Base-by-base conservation (phyloP, 92 coral and sea anemone genomes). In the Porites cylindrica region DNA sequence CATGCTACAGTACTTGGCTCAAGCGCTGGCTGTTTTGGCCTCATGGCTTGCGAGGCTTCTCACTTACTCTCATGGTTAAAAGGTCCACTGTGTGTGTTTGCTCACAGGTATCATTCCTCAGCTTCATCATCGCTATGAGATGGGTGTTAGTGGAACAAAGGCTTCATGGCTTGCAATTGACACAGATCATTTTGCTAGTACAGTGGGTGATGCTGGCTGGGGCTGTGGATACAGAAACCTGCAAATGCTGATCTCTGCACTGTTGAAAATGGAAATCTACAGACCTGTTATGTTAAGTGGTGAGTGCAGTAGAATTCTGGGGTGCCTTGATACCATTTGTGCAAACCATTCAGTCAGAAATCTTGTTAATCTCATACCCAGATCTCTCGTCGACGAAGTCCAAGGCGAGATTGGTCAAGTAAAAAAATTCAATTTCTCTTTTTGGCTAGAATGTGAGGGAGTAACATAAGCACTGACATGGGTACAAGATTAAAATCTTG, bases 171-270 rank as follows among this genome's bases (percentile, higher is more conserved):
- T 96, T 1, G 96, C 96, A 53, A 80, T 87, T 50, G 97, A 94
- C 86, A 97, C 98, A 14, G 98, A 91, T 75, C 99, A 97, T 70
- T 97, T 87, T 82, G 94, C 99, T 54, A 97, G 97, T 71, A 97
- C 96, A 61, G 98, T 95, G 51, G 99, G 99, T 10, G 98, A 97
- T 66, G 98, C 98, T 43, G 94, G 96, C 1, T 97, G 99, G 99
- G 99, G 99, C 2, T 97, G 99, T 86, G 99, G 99, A 19, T 97
- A 97, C 77, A 92, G 98, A 72, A 97, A 97, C 64, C 87, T 97
- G 38, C 99, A 97, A 89, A 97, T 97, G 99, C 76, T 97, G 68
- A 80, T 95, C 7, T 97, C 99, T 12, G 88, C 97, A 13, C 91
- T 97, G 54, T 85, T 92, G 4, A 91, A 91, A 81, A 88, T 93